Evolutionary conservation across 2,797 vertebrate species (phyloP).

Genomic region (Typhlichthys eigenmanni): DNA sequence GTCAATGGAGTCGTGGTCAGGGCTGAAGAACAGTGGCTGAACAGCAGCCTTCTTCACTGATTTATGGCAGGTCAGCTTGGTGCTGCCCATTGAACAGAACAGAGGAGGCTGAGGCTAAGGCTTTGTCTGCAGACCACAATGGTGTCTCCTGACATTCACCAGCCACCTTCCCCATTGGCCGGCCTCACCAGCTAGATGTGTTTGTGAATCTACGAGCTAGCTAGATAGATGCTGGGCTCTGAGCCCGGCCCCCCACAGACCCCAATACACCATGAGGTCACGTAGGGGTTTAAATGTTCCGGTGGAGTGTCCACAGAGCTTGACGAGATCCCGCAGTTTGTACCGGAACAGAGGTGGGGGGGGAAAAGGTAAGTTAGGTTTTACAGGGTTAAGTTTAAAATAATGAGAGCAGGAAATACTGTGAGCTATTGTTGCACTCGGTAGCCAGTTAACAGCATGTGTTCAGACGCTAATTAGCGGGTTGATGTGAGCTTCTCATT

Average conservation of each 20-base stretch:
- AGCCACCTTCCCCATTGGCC: too few species aligned
- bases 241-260: constrained; percentile 42
- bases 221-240: background rate
- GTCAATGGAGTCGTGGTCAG: background rate
- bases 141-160: too few species aligned
- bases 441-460: background rate
- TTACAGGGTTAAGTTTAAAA: background rate
- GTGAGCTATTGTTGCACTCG: background rate
- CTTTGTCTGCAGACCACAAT: constrained; percentile 2
- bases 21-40: constrained; percentile 24
- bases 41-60: constrained; percentile 49
- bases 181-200: too few species aligned
- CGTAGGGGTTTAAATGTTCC: constrained; percentile 52
- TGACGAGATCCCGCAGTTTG: background rate
- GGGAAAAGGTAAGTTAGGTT: background rate
- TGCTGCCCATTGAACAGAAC: constrained; percentile 37
- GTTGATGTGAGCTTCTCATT: background rate
- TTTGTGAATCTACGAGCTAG: too few species aligned
- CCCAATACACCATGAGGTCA: constrained; percentile 67
- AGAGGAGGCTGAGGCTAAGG: constrained; percentile 7
- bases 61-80: constrained; percentile 43
- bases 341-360: background rate
- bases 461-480: constrained; percentile 5
- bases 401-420: background rate
- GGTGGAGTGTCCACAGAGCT: constrained; percentile 56